Conservation (phyloP, 2,888 invertebrate genomes). For the Phytoseiulus persimilis region DNA sequence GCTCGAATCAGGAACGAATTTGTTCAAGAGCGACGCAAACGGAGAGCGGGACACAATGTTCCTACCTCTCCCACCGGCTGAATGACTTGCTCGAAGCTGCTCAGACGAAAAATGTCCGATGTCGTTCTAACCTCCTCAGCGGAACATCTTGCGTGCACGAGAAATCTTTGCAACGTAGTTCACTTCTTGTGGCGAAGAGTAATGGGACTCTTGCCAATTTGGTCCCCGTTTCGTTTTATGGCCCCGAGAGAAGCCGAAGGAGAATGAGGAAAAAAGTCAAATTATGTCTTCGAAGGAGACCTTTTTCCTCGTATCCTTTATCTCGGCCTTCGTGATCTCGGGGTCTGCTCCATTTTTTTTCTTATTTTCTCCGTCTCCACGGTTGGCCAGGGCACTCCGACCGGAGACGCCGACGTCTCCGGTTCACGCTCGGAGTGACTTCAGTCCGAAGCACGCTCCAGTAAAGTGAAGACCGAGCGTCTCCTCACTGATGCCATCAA, state of each 20-base stretch:
- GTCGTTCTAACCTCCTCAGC: background rate
- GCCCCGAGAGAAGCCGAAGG: background rate
- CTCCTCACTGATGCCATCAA: slow-evolving; percentile 19
- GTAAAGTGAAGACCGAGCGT: slow-evolving; percentile 5
- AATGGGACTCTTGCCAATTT: slow-evolving; percentile 37
- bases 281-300: background rate
- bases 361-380: background rate
- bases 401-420: background rate
- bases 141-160: background rate
- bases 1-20: too few relatives aligned
- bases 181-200: slow-evolving; percentile 6
- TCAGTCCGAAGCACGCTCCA: background rate
- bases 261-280: background rate
- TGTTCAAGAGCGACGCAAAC: too few relatives aligned
- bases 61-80: background rate
- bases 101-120: background rate
- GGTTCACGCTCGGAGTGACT: background rate
- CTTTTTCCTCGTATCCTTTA: background rate
- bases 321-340: background rate
- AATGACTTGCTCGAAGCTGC: background rate
- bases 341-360: background rate
- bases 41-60: too few relatives aligned
- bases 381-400: background rate
- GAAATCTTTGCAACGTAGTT: background rate
- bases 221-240: background rate